Percentiles rank a stretch among this genome's conserved stretches.
Conservation (phyloP, 1,140 invertebrate genomes). For the Whitmania pigra region DNA sequence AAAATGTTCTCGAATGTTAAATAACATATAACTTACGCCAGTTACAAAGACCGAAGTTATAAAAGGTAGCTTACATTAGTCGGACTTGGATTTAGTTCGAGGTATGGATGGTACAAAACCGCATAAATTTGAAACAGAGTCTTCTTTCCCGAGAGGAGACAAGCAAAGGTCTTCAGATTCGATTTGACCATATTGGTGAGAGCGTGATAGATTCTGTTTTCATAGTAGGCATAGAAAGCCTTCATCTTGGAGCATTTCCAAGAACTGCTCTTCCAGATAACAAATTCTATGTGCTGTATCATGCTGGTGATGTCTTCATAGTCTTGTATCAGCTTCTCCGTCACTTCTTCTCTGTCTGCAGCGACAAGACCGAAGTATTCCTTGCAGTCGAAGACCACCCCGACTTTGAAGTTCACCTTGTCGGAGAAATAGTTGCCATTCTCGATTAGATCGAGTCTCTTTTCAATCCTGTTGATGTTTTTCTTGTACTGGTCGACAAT, state of each 20-base stretch:
- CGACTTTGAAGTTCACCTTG: conserved; percentile 31
- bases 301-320: conserved; percentile 62
- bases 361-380: conserved; percentile 58
- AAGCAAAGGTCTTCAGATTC: conserved; percentile 59
- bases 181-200: conserved; percentile 49
- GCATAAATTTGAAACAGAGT: conserved; percentile 66
- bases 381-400: conserved; percentile 37
- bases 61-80: not conserved
- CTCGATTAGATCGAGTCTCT: conserved; percentile 35
- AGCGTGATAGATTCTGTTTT: conserved; percentile 41
- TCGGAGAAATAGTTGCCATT: conserved; percentile 38
- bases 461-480: conserved; percentile 55
- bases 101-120: conserved; percentile 56
- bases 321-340: conserved; percentile 50
- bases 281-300: conserved; percentile 64
- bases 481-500: conserved; percentile 12
- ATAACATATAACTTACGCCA: not conserved
- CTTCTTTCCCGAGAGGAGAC: conserved; percentile 48
- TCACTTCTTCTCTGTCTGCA: conserved; percentile 39
- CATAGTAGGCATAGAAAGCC: conserved; percentile 44
- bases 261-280: conserved; percentile 42
- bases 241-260: conserved; percentile 40
- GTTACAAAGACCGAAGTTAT: no score
- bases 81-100: conserved; percentile 52
- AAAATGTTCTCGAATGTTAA: not conserved